A percentile compares a stretch with the other conserved stretches of the same genome.
Conservation (phyloP, 1,140 invertebrate species). For the Arion vulgaris region DNA sequence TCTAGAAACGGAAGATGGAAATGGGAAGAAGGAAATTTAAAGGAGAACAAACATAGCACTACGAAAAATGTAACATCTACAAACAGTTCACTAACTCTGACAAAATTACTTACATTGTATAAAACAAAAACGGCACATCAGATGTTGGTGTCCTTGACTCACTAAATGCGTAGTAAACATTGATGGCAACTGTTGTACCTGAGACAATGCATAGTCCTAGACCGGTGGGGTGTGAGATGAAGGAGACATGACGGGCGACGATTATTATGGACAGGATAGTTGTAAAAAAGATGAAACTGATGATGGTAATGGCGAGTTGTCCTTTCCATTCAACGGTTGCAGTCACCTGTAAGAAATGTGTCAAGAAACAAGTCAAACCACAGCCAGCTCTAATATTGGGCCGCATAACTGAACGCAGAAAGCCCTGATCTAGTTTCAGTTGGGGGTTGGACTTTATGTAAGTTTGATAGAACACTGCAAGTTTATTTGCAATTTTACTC, state of each 20-base stretch:
- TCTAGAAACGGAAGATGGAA: no score
- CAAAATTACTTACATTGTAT: neutral
- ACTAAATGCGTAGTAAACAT: conserved; percentile 53
- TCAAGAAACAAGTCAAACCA: no score
- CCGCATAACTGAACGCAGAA: no score
- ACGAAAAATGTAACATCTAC: no score
- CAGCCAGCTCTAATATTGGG: no score
- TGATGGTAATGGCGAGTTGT: neutral
- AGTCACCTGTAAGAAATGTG: neutral
- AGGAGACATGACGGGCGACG: neutral
- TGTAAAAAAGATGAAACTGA: conserved; percentile 26
- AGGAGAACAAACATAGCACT: no score
- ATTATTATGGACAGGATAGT: neutral
- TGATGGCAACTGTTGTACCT: conserved; percentile 28
- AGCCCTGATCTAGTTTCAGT: no score
- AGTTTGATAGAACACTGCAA: no score
- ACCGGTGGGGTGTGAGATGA: conserved; percentile 13
- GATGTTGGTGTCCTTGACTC: conserved; percentile 40
- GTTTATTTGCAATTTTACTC: no score
- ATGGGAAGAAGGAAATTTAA: no score
- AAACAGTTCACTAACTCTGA: no score
- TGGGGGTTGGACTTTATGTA: no score
- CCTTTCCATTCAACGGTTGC: neutral
- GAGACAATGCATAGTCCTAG: conserved; percentile 39
- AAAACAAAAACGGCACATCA: conserved; percentile 52